Evolutionary conservation across 1,140 invertebrate species (phyloP).

Genomic region (Colletes gigas): DNA sequence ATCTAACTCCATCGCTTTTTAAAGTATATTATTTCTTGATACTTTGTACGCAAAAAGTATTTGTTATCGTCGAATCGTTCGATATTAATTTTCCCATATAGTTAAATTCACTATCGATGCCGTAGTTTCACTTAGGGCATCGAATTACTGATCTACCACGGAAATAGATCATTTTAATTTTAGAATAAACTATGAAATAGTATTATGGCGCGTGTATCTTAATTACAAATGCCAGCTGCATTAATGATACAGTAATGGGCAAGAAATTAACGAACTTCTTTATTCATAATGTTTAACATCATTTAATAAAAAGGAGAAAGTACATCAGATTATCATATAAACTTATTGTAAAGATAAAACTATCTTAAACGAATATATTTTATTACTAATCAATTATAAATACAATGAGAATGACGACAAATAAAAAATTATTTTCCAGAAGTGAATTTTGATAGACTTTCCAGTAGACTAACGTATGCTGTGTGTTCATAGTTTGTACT

Average conservation of each 20-base stretch:
- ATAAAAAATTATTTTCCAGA: constrained; percentile 82
- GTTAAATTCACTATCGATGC: not conserved
- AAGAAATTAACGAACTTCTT: no score
- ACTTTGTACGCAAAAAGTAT: constrained; percentile 2
- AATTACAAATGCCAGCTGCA: not conserved
- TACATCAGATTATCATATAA: not conserved
- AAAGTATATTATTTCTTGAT: not conserved
- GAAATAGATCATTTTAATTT: not conserved
- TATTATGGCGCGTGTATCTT: not conserved
- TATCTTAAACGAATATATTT: constrained; percentile 34
- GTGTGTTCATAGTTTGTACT: constrained; percentile 95
- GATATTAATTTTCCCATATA: not conserved
- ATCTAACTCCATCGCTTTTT: constrained; percentile 4
- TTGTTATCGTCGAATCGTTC: not conserved
- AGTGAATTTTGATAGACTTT: constrained; percentile 92
- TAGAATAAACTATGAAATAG: not conserved
- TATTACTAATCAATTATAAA: constrained; percentile 45
- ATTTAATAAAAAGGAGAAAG: not conserved
- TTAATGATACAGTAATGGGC: not conserved
- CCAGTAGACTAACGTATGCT: constrained; percentile 92
- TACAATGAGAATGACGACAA: constrained; percentile 49
- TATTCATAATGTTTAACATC: not conserved
- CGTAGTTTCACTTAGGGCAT: not conserved
- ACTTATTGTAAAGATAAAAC: constrained; percentile 41
- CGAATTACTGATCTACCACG: not conserved